Evolutionary conservation across 2,797 vertebrate species (phyloP), one percentile per base, ranked within the genome.

Genomic region (Pagetopsis macropterus): DNA sequence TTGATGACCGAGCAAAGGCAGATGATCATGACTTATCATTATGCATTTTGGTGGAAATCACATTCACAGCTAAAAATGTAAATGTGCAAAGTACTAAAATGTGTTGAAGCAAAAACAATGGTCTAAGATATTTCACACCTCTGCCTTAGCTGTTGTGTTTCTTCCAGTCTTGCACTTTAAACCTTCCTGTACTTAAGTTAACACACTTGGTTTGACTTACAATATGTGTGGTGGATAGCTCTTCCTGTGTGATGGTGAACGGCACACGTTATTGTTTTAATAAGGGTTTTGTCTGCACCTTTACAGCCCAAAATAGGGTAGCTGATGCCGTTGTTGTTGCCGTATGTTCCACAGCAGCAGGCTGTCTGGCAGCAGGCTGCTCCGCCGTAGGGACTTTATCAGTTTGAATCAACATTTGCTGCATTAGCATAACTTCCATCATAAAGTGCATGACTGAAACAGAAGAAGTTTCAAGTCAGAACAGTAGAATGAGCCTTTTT

Each of bases 371-470:
- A 72, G 67, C 60, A 58, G 4, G 15, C 52, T 40, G 23, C 57
- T 69, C 44, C n/a, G 33, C 67, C 37, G 58, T 16, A 8, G 65
- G 74, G 46, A 43, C 49, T 69, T 71, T n/a, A n/a, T n/a, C n/a
- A n/a, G n/a, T n/a, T n/a, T n/a, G n/a, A n/a, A n/a, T n/a, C 46
- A 49, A 33, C 65, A 64, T 55, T 37, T 41, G 31, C 58, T 55
- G 62, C 21, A 75, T 78, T 57, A 70, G 59, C 50, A 40, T 56
- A 44, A 59, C 58, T 16, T 37, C 14, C 19, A 16, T 44, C 23
- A 37, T 54, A 23, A 55, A 54, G 31, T 65, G 15, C 65, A 61
- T 17, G 33, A 58, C 70, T 14, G 37, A 14, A 43, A n/a, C 19
- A 6, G 1, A 11, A 52, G n/a, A 45, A 33, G 17, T 52, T 45